Percentiles rank a stretch among this genome's conserved stretches.
These are phyloP conservation scores for Asteroscopus sphinx DNA, from an alignment of 2,888 invertebrate genomes.

Conservation along the genomic window DNA sequence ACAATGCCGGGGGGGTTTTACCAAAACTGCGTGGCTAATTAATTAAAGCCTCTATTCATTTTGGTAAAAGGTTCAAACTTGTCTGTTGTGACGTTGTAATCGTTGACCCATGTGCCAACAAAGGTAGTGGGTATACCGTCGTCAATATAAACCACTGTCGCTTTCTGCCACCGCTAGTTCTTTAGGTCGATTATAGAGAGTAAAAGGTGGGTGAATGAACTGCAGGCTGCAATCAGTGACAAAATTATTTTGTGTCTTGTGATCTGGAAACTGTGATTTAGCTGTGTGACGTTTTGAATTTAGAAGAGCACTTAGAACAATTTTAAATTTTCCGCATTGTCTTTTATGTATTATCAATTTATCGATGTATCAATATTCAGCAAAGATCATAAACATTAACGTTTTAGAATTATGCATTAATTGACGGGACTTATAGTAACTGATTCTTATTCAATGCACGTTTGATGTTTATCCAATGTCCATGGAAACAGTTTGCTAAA, in stretches of 20 bases:
- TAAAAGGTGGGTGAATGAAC: conserved; percentile 87
- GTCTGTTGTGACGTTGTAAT: conserved; percentile 54
- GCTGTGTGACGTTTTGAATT: conserved; percentile 53
- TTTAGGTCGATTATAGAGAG: conserved; percentile 81
- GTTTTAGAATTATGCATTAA: conserved; percentile 37
- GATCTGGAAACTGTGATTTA: conserved; percentile 48
- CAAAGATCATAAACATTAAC: conserved; percentile 18
- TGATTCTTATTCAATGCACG: conserved; percentile 72
- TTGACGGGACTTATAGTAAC: conserved; percentile 22
- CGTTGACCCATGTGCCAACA: conserved; percentile 72
- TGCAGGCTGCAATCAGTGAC: conserved; percentile 64
- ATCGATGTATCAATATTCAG: conserved; percentile 17
- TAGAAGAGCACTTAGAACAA: neutral
- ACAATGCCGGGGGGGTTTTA: conserved; percentile 59
- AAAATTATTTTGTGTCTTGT: conserved; percentile 68
- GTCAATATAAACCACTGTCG: conserved; percentile 87
- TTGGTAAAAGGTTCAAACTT: conserved; percentile 71
- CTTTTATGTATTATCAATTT: neutral
- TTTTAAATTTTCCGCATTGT: neutral
- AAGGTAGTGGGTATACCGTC: conserved; percentile 84
- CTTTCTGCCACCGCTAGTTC: conserved; percentile 85
- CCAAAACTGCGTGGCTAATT: conserved; percentile 19
- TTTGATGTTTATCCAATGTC: conserved; percentile 67
- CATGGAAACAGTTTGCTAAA: conserved; percentile 65
- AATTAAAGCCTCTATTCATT: conserved; percentile 57